Base-by-base conservation (phyloP, 1,140 invertebrate genomes). In the Drosophila sp. region DNA sequence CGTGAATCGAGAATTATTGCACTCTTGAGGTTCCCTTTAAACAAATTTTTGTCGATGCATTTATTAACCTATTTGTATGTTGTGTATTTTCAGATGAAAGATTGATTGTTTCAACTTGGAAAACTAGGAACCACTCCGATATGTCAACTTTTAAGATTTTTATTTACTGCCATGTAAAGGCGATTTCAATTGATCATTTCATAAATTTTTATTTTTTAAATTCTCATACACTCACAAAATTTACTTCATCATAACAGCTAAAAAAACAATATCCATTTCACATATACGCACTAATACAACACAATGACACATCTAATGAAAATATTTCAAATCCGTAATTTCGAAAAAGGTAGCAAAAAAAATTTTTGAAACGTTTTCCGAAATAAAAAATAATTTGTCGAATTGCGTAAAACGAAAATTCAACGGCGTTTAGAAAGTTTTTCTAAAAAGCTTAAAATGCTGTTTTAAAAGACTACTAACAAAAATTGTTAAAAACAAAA, bases 321-420 rank as follows among this genome's bases (percentile, higher is more conserved):
- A 30, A 58, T 23, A 8, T 68, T 23, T 35, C 10, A 10, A 38
- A 38, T 67, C 58, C 17, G 17, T 17, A 17, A 61, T 66, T 78
- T 78, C 47, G 74, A 61, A 32, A 38, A 78, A 77, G 4, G 67
- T 7, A 30, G 57, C 35, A 63, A 64, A 40, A 11, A 27, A 60
- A 30, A 33, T 7, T 29, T 54, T 76, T 70, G 55, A 76, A 76
- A 50, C 44, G 66, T 76, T 76, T 70, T 76, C 73, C 74, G 73
- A 38, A 40, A 60, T 38, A 33, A 47, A 6, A n/a, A 8, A 32
- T 35, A 27, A 64, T 58, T 33, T 54, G 40, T 17, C 10, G 47
- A 67, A 63, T 35, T 63, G 57, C 64, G 58, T 65, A 61, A 11
- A 54, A 69, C 27, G 2, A 38, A n/a, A 54, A 40, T 27, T 17